Evolutionary conservation across 2,113 vertebrate genomes (phyloP), one percentile per base, ranked within the genome.

Genomic region (Tinamus guttatus): DNA sequence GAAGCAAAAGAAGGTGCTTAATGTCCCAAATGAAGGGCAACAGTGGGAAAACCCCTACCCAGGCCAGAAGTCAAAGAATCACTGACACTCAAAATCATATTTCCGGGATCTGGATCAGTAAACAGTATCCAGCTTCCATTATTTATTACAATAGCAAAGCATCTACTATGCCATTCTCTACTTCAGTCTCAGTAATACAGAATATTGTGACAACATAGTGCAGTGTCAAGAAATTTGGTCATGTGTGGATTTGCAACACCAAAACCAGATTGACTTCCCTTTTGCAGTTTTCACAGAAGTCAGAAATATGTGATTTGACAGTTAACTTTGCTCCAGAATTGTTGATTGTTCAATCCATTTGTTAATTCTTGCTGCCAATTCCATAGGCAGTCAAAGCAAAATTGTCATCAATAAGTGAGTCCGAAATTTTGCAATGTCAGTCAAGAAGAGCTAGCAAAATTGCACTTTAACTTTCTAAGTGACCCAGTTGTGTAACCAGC

Each of bases 71-170:
- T 56, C 52, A 56, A 56, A 30, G 54, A 30, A 56, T 28, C 28
- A 56, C 54, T 56, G 27, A 28, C 28, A 56, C 54, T 56, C 47
- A 20, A 47, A 20, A 47, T 47, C 43, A 10, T 21, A 21, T 47
- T 47, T 47, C 74, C n/a, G n/a, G n/a, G n/a, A n/a, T n/a, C 34
- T 65, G 19, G 7, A 58, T 87, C 78, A 65, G 14, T 52, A 43
- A 3, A 2, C 38, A 3, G 40, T 73, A 22, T 5, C 32, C 22
- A 81, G 58, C 75, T 82, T 96, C 83, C 91, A 87, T 90, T 95
- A 92, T 95, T 89, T 95, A 85, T 96, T 94, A 87, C 76, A 87
- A 92, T 81, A 91, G 87, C 71, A 93, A 41, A 94, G 94, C 56
- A 93, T 85, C 76, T 90, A 67, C 47, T 93, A 4, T 85, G 87